A percentile compares a stretch with the other conserved stretches of the same genome.
These are phyloP conservation scores for Podarcis siculus DNA, from an alignment of 2,797 vertebrate genomes.

Conservation along the genomic window DNA sequence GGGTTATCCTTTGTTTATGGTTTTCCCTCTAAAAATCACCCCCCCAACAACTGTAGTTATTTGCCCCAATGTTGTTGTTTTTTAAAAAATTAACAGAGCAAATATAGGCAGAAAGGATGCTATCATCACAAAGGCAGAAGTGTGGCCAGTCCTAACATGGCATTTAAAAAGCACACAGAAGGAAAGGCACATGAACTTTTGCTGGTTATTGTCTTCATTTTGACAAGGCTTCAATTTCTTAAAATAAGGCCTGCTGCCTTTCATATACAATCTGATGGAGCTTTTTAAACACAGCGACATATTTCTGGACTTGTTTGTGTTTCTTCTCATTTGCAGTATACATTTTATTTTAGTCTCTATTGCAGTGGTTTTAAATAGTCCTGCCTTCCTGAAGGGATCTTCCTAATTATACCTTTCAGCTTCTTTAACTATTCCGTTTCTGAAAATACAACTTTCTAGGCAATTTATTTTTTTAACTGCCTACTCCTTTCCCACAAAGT, in stretches of 20 bases:
- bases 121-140: neutral
- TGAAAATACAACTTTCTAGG: slow-evolving; percentile 8
- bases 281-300: neutral
- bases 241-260: neutral
- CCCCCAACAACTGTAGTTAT: neutral
- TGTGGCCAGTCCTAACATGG: neutral
- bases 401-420: slow-evolving; percentile 2
- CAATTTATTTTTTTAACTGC: neutral
- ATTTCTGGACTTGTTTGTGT: neutral
- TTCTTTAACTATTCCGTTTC: neutral
- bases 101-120: neutral
- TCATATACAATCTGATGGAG: neutral
- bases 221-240: neutral
- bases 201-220: neutral
- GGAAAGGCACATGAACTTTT: neutral
- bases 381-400: neutral
- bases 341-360: slow-evolving; percentile 13
- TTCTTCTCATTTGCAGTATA: neutral
- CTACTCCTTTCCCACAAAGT: neutral
- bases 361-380: slow-evolving; percentile 6
- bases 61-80: neutral
- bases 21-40: neutral
- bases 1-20: neutral
- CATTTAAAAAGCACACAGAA: neutral
- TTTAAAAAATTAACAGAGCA: neutral